These are phyloP conservation scores for Sisyra nigra DNA, from an alignment of 2,888 invertebrate species.

Conservation along the genomic window DNA sequence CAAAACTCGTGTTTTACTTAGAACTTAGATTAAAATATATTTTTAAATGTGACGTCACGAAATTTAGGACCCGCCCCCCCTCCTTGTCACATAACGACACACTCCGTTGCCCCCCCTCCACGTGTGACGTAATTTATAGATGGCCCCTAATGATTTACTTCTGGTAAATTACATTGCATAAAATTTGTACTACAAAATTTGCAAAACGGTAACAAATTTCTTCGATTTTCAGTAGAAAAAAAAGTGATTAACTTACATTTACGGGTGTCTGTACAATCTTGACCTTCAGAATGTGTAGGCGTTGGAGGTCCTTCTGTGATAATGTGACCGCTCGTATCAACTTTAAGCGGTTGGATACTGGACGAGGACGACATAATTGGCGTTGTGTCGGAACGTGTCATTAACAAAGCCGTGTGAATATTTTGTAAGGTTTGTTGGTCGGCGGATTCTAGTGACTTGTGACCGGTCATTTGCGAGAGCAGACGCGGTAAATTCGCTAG, in stretches of 20 bases:
- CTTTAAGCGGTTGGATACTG: slow-evolving; percentile 29
- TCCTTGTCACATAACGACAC: no score
- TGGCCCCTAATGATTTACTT: no score
- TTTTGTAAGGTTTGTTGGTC: slow-evolving; percentile 14
- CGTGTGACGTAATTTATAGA: no score
- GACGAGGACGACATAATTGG: slow-evolving; percentile 17
- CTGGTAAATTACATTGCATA: no score
- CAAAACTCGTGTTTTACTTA: no score
- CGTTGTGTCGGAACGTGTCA: slow-evolving; percentile 14
- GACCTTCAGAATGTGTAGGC: slow-evolving; percentile 61
- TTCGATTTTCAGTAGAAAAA: neutral
- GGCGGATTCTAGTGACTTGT: slow-evolving; percentile 7
- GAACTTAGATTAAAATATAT: no score
- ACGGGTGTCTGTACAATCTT: slow-evolving; percentile 41
- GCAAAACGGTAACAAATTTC: no score
- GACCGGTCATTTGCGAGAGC: slow-evolving; percentile 29
- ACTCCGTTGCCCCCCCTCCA: no score
- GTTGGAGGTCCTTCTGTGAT: slow-evolving; percentile 49
- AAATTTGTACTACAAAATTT: no score
- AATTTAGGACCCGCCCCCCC: no score
- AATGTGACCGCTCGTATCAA: slow-evolving; percentile 28
- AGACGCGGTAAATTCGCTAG: slow-evolving; percentile 32
- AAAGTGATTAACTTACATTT: slow-evolving; percentile 34
- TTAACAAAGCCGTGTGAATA: slow-evolving; percentile 15
- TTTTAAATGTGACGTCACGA: no score